Conservation (phyloP, 2,888 invertebrate genomes). For the Aleiodes testaceus region DNA sequence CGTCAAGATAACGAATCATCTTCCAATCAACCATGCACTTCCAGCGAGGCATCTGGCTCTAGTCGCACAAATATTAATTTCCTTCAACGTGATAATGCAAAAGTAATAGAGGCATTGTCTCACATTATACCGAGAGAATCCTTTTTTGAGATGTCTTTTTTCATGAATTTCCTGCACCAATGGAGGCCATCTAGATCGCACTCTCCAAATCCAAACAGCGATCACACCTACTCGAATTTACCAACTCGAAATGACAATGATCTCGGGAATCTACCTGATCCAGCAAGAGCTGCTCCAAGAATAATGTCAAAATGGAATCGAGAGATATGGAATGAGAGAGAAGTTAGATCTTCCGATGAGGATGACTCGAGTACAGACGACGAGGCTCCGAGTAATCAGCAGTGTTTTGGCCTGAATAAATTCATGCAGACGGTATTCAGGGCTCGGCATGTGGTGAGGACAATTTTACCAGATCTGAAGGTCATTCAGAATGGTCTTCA, state of each 20-base stretch:
- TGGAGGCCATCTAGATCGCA: neutral
- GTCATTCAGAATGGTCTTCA: neutral
- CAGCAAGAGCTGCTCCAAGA: constrained; percentile 1
- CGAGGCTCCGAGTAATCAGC: neutral
- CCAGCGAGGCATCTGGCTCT: constrained; percentile 45
- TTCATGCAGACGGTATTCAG: neutral
- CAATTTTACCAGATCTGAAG: neutral
- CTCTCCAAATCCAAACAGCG: constrained; percentile 47
- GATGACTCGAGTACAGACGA: constrained; percentile 10
- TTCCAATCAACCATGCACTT: constrained; percentile 43
- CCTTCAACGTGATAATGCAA: neutral
- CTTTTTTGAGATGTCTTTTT: constrained; percentile 49
- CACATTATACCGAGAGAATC: constrained; percentile 55
- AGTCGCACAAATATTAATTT: neutral
- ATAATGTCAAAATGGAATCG: constrained; percentile 27
- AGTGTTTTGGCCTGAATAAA: neutral
- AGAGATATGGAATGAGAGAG: neutral
- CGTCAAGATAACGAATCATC: constrained; percentile 14
- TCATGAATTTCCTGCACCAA: constrained; percentile 12
- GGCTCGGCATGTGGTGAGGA: neutral
- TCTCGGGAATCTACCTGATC: neutral
- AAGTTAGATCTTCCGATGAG: neutral
- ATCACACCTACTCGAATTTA: constrained; percentile 62
- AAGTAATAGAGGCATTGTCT: constrained; percentile 41
- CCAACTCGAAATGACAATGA: constrained; percentile 22